Evolutionary conservation across 2,113 vertebrate genomes (phyloP).

Genomic region (Caretta caretta): DNA sequence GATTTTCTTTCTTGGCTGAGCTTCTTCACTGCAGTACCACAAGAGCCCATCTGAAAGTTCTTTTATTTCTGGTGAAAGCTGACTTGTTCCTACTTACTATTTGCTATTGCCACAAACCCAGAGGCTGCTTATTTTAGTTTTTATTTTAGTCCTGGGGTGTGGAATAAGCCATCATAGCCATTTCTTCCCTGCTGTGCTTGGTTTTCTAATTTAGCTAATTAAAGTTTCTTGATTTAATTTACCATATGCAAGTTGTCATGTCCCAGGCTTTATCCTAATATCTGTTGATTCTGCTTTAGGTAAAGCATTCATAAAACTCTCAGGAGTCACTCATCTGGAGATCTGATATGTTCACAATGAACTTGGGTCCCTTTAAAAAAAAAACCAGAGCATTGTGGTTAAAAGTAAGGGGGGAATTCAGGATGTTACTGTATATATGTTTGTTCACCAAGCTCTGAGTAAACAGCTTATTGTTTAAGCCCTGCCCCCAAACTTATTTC

Average conservation of each 20-base stretch:
- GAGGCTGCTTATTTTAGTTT: neutral
- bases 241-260: neutral
- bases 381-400: conserved; percentile 44
- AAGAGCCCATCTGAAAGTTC: neutral
- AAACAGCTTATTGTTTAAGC: conserved; percentile 77
- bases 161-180: neutral
- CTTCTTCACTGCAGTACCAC: neutral
- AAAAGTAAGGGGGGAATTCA: conserved; percentile 64
- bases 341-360: conserved; percentile 42
- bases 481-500: conserved; percentile 35
- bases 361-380: conserved; percentile 46
- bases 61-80: neutral
- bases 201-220: neutral
- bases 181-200: neutral
- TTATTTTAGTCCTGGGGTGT: neutral
- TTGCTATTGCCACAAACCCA: neutral
- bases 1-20: neutral
- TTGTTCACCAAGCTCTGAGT: conserved; percentile 65
- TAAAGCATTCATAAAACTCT: neutral
- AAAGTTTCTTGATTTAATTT: neutral
- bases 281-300: neutral
- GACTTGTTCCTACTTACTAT: neutral
- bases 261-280: neutral
- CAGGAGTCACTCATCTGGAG: neutral
- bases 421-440: conserved; percentile 52